phyloP scores from a whole-genome alignment of 2,888 invertebrate species.

The Eudemis profundana region DNA sequence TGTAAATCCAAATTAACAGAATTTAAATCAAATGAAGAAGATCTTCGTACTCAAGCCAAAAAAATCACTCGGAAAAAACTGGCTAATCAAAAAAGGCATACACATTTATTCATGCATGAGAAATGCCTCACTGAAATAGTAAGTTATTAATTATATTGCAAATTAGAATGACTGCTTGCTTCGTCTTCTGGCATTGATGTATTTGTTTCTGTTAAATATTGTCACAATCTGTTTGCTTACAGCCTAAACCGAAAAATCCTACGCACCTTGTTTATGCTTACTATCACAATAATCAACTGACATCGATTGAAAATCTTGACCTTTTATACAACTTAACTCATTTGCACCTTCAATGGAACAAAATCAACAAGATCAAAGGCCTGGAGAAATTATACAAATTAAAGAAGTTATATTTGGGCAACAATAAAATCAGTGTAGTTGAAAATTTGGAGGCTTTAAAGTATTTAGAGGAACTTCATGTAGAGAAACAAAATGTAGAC shows the following conservation, averaged over 20 bases:
- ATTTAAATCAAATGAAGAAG: conserved; percentile 64
- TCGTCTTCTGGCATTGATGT: neutral
- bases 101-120: conserved; percentile 86
- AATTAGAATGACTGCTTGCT: neutral
- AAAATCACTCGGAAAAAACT: conserved; percentile 66
- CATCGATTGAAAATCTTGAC: conserved; percentile 89
- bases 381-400: conserved; percentile 87
- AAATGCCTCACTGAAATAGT: conserved; percentile 85
- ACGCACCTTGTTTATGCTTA: conserved; percentile 87
- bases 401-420: conserved; percentile 90
- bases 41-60: conserved; percentile 71
- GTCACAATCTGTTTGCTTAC: conserved; percentile 46
- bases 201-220: neutral
- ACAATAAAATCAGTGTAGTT: conserved; percentile 88
- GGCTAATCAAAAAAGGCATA: conserved; percentile 64
- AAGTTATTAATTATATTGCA: conserved; percentile 56
- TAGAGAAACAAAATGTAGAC: conserved; percentile 87
- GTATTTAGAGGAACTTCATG: conserved; percentile 87
- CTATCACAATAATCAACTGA: conserved; percentile 92
- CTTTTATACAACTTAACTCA: conserved; percentile 87
- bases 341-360: conserved; percentile 91
- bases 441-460: conserved; percentile 87
- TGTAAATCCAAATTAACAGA: conserved; percentile 51
- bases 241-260: conserved; percentile 71
- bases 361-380: conserved; percentile 89